Evolutionary conservation across 2,888 invertebrate genomes (phyloP), one percentile per base, ranked within the genome.

Genomic region (Acanthosoma haemorrhoidale): DNA sequence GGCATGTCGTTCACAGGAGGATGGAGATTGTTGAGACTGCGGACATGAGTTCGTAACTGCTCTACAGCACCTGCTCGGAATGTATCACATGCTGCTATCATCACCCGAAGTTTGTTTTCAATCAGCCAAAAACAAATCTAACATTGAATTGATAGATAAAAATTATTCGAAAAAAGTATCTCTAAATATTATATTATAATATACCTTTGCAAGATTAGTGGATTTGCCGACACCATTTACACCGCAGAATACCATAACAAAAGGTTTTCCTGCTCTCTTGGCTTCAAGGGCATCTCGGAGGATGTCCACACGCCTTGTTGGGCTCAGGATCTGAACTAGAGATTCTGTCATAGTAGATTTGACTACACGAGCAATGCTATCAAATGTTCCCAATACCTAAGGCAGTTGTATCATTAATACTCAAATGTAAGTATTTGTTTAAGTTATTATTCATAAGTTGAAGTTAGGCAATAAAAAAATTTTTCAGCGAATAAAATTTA

Each of bases 151-250:
- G n/a, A 29, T 6, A 16, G 16, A 39, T 38, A 6, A 63, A 21
- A 34, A 25, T 4, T 39, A 5, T 31, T n/a, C 0, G 2, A 18
- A 58, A 31, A 25, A 15, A 15, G 11, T 29, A 9, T 15, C 11
- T 25, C 29, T 8, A 25, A 38, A 36, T 32, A 18, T 58, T 11
- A 3, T 18, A 0, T 25, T 1, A 38, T 13, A n/a, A 61, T 59
- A 8, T 57, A 86, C 85, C 81, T 99, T 99, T 0, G 99, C 98
- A 67, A 99, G 83, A 83, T 99, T 99, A 2, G 99, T 99, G 0
- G 96, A 97, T 78, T 99, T 99, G 67, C 99, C 99, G 0, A 99
- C 99, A 15, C 99, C 99, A 81, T 99, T 99, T 1, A 94, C 99
- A 71, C 99, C 99, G 81, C 99, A 99, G 79, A 99, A 99, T 0